Conservation (phyloP, 2,113 vertebrate species). For the Thryonomys swinderianus region DNA sequence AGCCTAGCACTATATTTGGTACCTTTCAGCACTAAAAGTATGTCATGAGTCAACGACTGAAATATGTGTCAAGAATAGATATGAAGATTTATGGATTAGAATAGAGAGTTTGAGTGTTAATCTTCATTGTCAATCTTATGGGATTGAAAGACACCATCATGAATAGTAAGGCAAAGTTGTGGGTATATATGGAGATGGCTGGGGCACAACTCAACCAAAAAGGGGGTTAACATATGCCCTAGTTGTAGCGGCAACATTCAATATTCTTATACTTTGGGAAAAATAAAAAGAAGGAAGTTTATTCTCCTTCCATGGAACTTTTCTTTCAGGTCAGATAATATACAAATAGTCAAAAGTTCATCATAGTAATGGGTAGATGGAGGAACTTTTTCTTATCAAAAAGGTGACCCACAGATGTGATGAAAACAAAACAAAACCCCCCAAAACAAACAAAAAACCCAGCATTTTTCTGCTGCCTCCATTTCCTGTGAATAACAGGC, state of each 20-base stretch:
- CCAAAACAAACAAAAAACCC: too few relatives aligned
- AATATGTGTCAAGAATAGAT: background rate
- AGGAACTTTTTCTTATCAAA: background rate
- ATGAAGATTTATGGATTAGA: background rate
- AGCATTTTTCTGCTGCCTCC: background rate
- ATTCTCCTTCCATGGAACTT: background rate
- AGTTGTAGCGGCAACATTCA: background rate
- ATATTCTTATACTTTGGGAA: background rate
- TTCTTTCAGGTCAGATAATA: background rate
- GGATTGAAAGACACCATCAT: background rate
- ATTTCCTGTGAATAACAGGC: background rate
- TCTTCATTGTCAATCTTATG: background rate
- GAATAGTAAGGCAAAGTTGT: background rate
- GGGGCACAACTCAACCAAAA: background rate
- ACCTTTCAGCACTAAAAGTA: background rate
- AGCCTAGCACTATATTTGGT: background rate
- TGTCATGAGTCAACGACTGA: background rate
- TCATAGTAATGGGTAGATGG: background rate
- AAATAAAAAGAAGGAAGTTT: background rate
- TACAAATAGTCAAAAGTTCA: background rate
- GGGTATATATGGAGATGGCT: background rate
- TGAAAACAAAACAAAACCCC: background rate
- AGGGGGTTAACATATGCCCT: background rate
- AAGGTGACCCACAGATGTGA: background rate
- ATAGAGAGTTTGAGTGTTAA: background rate